Base-by-base conservation (phyloP, 2,888 invertebrate genomes). In the Drosophila meridiana region DNA sequence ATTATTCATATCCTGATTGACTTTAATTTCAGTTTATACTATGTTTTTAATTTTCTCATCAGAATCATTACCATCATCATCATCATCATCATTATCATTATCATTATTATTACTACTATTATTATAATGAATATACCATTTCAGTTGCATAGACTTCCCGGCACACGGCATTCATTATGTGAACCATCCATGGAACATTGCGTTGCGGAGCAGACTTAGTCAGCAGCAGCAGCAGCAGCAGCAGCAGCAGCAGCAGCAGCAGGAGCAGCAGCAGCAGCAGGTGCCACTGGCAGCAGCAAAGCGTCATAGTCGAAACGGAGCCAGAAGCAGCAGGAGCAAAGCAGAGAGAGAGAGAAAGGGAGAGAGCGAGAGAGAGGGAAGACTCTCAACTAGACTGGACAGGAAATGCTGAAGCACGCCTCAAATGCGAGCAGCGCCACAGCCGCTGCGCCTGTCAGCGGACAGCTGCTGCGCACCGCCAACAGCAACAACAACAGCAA, bases 361-460 rank as follows among this genome's bases (percentile, higher is more conserved):
- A 11, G 50, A 50, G 47, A 28, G 47, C 7, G 30, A 32, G 48
- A 32, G n/a, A 32, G 9, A 3, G 6, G 4, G 34, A 13, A 20
- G 52, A 26, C 34, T 52, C 32, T 11, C 28, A 50, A 57, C 26
- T 34, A 40, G 48, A 20, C 30, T 20, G 56, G 43, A 73, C 73
- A 69, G 83, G 85, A 90, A 90, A 91, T 91, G 91, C 77, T 91
- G 78, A 91, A 91, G 71, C 91, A 91, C 87, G 83, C 92, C 59
- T 92, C 92, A 32, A 92, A 86, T 78, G 89, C 91, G 56, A 78
- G 74, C 78, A 73, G 73, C 32, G 85, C 85, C 45, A 85, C 76
- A 53, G 72, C 69, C 53, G 58, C 67, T 50, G 83, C 67, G 36
- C 61, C 74, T 57, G 69, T 71, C 50, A 71, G 62, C 43, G 76